Conservation (phyloP, 2,113 vertebrate species). For the Channa argus region DNA sequence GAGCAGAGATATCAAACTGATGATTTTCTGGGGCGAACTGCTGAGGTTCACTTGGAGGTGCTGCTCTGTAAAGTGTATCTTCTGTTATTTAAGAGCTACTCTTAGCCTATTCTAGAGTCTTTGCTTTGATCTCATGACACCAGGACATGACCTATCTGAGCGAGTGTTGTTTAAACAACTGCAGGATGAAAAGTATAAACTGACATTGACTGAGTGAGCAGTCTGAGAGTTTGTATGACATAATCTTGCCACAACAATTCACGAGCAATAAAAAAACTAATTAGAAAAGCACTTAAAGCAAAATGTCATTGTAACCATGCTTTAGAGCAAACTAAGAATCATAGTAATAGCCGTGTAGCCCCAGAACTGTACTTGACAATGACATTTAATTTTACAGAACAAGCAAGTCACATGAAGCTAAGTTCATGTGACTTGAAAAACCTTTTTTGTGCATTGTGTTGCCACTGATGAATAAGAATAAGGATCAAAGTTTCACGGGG, state of each 20-base stretch:
- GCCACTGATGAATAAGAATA: no score
- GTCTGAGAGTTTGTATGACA: no score
- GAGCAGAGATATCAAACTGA: slow-evolving; percentile 10
- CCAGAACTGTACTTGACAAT: no score
- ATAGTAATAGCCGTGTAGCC: no score
- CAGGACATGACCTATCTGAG: not conserved
- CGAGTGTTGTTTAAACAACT: slow-evolving; percentile 23
- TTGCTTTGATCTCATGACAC: slow-evolving; percentile 21
- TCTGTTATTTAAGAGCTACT: slow-evolving; percentile 14
- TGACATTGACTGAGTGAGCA: not conserved
- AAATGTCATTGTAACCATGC: not conserved
- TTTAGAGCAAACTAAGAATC: no score
- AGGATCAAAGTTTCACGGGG: no score
- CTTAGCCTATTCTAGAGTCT: not conserved
- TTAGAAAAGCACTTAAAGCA: no score
- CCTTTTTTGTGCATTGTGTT: no score
- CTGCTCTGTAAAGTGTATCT: not conserved
- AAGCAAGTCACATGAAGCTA: no score
- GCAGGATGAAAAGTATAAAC: no score
- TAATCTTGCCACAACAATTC: not conserved
- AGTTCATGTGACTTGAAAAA: no score
- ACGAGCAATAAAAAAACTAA: not conserved
- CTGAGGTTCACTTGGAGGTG: slow-evolving; percentile 12
- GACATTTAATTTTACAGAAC: no score
- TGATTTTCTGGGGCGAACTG: slow-evolving; percentile 3